Percentiles rank a stretch among this genome's conserved stretches.
Evolutionary conservation across 1,140 invertebrate genomes (phyloP).

Genomic region (Pinna nobilis): DNA sequence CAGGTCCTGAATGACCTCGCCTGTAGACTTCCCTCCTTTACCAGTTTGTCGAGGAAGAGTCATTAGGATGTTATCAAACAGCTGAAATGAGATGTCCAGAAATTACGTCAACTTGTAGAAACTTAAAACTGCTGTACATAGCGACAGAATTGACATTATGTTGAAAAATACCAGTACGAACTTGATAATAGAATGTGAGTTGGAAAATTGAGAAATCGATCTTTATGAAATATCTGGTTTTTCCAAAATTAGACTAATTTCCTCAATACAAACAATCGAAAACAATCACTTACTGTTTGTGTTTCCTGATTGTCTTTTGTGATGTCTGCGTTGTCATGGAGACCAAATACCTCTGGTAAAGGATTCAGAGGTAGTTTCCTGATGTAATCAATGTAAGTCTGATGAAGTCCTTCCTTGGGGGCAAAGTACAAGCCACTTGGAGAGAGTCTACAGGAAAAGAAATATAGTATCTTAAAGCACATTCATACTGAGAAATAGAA

Average conservation of each 20-base stretch:
- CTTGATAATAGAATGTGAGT: too few relatives aligned
- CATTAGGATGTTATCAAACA: slow-evolving; percentile 84
- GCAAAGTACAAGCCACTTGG: slow-evolving; percentile 84
- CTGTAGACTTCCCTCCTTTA: slow-evolving; percentile 73
- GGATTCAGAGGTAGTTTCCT: slow-evolving; percentile 69
- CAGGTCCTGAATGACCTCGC: slow-evolving; percentile 70
- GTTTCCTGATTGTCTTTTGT: slow-evolving; percentile 75
- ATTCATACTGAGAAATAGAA: too few relatives aligned
- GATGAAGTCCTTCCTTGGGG: slow-evolving; percentile 80
- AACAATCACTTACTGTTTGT: slow-evolving; percentile 76
- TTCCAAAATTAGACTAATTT: too few relatives aligned
- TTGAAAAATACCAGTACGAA: too few relatives aligned
- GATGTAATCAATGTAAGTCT: slow-evolving; percentile 73
- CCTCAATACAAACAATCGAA: too few relatives aligned
- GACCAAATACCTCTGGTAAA: slow-evolving; percentile 74
- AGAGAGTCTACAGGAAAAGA: slow-evolving; percentile 67
- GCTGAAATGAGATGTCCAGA: slow-evolving; percentile 73
- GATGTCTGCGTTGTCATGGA: slow-evolving; percentile 75
- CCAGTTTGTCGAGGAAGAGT: slow-evolving; percentile 83
- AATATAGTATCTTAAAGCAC: background rate
- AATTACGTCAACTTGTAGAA: background rate
- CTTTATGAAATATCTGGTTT: too few relatives aligned
- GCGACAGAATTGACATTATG: background rate
- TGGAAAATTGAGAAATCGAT: too few relatives aligned
- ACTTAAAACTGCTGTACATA: background rate